phyloP scores from a whole-genome alignment of 2,113 vertebrate genomes.

The Poicephalus gulielmi region DNA sequence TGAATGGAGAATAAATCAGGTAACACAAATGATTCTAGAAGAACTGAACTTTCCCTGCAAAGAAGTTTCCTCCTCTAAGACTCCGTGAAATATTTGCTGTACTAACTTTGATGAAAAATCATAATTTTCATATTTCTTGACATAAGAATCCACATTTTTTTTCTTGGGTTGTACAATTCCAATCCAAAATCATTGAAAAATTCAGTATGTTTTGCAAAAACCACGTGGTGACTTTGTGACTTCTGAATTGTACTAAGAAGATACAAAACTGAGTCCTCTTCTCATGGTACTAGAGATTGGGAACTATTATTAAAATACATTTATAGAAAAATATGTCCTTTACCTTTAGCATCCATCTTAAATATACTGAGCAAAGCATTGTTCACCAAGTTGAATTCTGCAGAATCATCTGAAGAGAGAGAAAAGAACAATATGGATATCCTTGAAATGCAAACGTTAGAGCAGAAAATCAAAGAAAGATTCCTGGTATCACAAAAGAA shows the following conservation, averaged over 20 bases:
- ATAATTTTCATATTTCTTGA: neutral
- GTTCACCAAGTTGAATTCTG: slow-evolving; percentile 97
- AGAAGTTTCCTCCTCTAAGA: neutral
- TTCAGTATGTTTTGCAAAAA: neutral
- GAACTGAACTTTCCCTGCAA: neutral
- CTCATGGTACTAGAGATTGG: neutral
- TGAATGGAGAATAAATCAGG: slow-evolving; percentile 29
- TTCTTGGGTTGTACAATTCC: neutral
- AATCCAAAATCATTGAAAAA: neutral
- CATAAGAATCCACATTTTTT: neutral
- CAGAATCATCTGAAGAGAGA: slow-evolving; percentile 86
- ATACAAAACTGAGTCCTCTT: neutral
- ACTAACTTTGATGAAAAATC: neutral
- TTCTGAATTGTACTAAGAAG: neutral
- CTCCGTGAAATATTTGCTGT: neutral
- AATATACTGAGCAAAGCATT: slow-evolving; percentile 93
- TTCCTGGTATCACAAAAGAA: neutral
- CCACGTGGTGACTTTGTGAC: neutral
- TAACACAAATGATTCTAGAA: neutral
- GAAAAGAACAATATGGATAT: neutral
- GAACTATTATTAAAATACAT: neutral
- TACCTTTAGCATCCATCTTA: slow-evolving; percentile 98
- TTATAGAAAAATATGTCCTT: neutral
- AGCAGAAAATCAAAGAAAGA: neutral
- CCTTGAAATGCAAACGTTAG: neutral